A percentile compares a stretch with the other conserved stretches of the same genome.
Evolutionary conservation across 2,888 invertebrate genomes (phyloP).

Genomic region (Pilophorus perplexus): DNA sequence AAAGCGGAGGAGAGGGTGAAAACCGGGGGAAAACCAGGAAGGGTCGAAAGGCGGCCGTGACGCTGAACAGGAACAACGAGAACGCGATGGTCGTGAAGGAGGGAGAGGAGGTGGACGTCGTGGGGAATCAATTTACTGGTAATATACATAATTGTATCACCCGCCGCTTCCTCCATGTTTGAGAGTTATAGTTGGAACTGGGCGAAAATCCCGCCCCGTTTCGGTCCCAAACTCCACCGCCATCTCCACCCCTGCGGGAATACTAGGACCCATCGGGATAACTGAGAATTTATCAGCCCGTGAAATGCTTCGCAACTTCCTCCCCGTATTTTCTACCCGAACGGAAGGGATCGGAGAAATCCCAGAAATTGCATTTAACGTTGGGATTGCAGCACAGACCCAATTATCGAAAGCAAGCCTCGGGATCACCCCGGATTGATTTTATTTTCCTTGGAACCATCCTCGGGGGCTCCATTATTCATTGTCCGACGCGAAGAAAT

Average conservation of each 20-base stretch:
- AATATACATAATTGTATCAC: conserved; percentile 40
- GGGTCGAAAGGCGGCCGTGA: not conserved
- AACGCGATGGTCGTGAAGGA: too few species aligned
- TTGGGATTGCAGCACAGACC: not conserved
- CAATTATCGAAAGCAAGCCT: conserved; percentile 14
- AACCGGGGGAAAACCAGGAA: not conserved
- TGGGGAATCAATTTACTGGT: conserved; percentile 35
- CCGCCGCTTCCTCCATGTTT: conserved; percentile 11
- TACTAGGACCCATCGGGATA: conserved; percentile 1
- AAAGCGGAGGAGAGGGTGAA: not conserved
- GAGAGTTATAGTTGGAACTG: conserved; percentile 25
- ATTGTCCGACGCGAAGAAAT: too few species aligned
- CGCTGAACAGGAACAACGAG: not conserved
- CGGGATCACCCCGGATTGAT: not conserved
- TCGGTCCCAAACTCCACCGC: not conserved
- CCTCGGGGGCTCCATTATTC: conserved; percentile 9
- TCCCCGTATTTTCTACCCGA: not conserved
- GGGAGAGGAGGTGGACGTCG: not conserved
- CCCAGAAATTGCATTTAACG: conserved; percentile 14
- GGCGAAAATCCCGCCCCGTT: conserved; percentile 6
- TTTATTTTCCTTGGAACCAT: not conserved
- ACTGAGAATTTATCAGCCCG: conserved; percentile 25
- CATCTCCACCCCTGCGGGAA: not conserved
- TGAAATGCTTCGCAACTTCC: conserved; percentile 16
- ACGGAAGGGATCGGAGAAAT: not conserved